Conservation (phyloP, 2,797 vertebrate species). For the Arctocebus calabarensis region DNA sequence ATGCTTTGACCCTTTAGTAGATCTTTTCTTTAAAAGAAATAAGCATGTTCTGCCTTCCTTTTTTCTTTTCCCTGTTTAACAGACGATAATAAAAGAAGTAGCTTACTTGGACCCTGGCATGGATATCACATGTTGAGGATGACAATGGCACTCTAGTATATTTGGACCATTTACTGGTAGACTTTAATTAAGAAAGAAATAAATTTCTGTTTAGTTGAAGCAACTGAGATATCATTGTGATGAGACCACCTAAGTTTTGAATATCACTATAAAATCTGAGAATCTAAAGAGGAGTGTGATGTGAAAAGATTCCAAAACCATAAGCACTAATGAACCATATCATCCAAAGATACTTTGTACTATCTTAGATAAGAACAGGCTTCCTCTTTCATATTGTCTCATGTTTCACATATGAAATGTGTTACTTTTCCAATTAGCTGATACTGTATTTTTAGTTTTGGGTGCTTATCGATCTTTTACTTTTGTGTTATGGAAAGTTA, state of each 20-base stretch:
- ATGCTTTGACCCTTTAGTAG: background rate
- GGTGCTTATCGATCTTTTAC: background rate
- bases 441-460: conserved; percentile 37
- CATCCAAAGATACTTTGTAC: background rate
- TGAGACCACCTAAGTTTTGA: background rate
- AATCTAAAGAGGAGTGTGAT: background rate
- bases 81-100: background rate
- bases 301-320: background rate
- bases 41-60: background rate
- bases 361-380: background rate
- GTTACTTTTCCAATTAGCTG: background rate
- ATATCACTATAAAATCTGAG: background rate
- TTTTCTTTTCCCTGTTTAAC: background rate
- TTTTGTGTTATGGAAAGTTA: background rate
- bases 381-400: conserved; percentile 21
- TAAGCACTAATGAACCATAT: background rate
- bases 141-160: background rate
- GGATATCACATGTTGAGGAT: background rate
- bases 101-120: background rate
- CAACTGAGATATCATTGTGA: background rate
- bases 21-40: background rate
- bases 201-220: background rate
- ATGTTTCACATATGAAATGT: conserved; percentile 29
- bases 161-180: background rate
- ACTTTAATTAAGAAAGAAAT: background rate